These are phyloP conservation scores for Aphelocoma coerulescens DNA, from an alignment of 2,113 vertebrate genomes.

Conservation along the genomic window DNA sequence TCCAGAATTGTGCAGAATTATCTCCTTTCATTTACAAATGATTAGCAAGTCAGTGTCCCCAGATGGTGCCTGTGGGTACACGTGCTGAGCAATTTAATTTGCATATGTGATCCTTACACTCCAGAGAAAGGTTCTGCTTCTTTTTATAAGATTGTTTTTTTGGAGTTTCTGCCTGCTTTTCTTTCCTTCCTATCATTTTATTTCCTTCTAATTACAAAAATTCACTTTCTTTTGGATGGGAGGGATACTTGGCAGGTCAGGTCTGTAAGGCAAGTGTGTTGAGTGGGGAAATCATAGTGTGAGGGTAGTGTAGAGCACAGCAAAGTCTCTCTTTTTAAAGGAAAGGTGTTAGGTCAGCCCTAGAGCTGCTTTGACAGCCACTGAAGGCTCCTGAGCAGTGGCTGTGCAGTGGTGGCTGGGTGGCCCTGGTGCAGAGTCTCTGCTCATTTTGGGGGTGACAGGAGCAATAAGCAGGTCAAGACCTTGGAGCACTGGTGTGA, in stretches of 20 bases:
- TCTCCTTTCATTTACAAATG: neutral
- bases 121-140: neutral
- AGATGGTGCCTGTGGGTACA: neutral
- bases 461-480: neutral
- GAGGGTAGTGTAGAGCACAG: neutral
- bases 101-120: neutral
- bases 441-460: neutral
- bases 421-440: neutral
- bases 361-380: neutral
- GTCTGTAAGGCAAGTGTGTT: neutral
- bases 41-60: neutral
- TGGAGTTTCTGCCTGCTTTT: neutral
- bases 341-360: neutral
- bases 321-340: neutral
- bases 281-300: rapidly evolving
- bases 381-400: neutral
- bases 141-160: neutral
- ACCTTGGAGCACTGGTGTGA: neutral
- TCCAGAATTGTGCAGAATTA: neutral
- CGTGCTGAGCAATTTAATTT: neutral
- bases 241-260: neutral
- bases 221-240: neutral
- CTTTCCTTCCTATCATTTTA: neutral
- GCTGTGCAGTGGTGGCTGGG: neutral
- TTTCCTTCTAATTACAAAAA: neutral